Evolutionary conservation across 2,113 vertebrate genomes (phyloP).

Genomic region (Oplegnathus fasciatus): DNA sequence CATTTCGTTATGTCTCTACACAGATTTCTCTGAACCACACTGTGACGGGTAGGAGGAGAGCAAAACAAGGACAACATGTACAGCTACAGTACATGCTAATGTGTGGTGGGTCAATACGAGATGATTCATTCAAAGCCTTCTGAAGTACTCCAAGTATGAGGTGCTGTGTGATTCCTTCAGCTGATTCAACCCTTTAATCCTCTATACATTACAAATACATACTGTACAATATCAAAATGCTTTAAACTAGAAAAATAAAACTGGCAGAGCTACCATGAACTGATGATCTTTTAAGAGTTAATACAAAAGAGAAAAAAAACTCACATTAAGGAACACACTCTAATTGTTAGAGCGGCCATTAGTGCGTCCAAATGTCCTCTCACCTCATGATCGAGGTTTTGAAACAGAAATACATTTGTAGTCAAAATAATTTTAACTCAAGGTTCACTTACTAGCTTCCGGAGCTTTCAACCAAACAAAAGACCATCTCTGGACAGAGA

Average conservation of each 20-base stretch:
- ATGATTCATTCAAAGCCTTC: not conserved
- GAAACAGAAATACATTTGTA: not conserved
- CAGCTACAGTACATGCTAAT: not conserved
- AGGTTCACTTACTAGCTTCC: not conserved
- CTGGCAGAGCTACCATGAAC: constrained; percentile 6
- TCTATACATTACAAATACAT: constrained; percentile 21
- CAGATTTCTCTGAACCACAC: not conserved
- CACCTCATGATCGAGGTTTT: not conserved
- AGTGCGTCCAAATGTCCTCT: not conserved
- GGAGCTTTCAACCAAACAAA: not conserved
- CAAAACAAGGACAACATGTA: not conserved
- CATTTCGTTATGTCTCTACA: not conserved
- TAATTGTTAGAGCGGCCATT: not conserved
- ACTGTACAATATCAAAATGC: constrained; percentile 46
- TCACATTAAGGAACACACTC: not conserved
- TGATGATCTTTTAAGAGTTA: not conserved
- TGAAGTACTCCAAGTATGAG: not conserved
- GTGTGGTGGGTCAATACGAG: not conserved
- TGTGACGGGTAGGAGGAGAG: not conserved
- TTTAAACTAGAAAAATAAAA: constrained; percentile 41
- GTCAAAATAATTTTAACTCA: not conserved
- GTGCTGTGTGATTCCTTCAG: not conserved
- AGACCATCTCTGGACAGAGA: not conserved
- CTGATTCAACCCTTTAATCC: constrained; percentile 14
- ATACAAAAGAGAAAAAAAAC: not conserved